A percentile compares a stretch with the other conserved stretches of the same genome.
Evolutionary conservation across 1,140 invertebrate genomes (phyloP).

Genomic region (Oncopeltus fasciatus): DNA sequence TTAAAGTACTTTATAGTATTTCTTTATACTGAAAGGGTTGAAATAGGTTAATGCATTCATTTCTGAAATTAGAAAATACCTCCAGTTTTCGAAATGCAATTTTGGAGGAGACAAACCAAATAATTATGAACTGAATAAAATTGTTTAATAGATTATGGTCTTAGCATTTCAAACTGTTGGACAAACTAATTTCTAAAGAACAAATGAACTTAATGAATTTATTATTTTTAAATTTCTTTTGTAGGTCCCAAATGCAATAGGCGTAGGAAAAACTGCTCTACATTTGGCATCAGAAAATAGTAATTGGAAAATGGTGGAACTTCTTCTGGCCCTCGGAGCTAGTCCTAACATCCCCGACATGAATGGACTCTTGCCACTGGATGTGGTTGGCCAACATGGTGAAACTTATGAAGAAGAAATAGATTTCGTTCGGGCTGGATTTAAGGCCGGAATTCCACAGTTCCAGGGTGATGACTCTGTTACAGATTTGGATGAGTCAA

Average conservation of each 20-base stretch:
- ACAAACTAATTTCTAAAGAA: too few species aligned
- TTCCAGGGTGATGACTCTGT: not conserved
- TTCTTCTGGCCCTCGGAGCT: slow-evolving; percentile 33
- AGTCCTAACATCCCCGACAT: slow-evolving; percentile 31
- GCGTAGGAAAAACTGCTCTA: slow-evolving; percentile 28
- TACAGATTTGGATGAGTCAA: not conserved
- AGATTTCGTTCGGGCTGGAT: not conserved
- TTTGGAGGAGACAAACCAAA: too few species aligned
- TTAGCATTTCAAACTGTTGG: too few species aligned
- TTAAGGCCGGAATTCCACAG: too few species aligned
- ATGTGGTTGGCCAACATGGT: slow-evolving; percentile 34
- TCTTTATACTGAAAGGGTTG: too few species aligned
- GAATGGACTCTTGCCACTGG: slow-evolving; percentile 32
- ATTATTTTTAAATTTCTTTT: not conserved
- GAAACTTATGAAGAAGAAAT: not conserved
- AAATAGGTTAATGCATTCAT: too few species aligned
- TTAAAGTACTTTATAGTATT: too few species aligned
- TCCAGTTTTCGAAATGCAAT: too few species aligned
- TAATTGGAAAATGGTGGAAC: slow-evolving; percentile 29
- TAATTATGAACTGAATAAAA: too few species aligned
- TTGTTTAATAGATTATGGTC: too few species aligned
- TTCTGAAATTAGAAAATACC: too few species aligned
- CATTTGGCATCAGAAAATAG: slow-evolving; percentile 33
- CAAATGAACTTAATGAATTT: not conserved
- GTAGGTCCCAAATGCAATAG: slow-evolving; percentile 20